A percentile compares a stretch with the other conserved stretches of the same genome.
Conservation (phyloP, 2,888 invertebrate species). For the Drosophila meridiana region DNA sequence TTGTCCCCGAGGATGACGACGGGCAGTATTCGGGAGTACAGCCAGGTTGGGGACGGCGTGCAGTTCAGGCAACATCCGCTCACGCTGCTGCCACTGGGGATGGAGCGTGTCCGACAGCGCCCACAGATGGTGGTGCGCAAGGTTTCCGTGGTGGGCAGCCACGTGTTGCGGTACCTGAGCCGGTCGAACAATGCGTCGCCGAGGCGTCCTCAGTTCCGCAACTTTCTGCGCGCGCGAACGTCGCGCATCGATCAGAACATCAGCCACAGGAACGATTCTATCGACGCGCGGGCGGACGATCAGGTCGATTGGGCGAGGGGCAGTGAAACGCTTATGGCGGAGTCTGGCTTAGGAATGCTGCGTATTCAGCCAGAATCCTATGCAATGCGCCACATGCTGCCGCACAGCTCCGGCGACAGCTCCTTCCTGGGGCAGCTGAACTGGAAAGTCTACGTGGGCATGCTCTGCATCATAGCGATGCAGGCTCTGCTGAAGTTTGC, state of each 20-base stretch:
- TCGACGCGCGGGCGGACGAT: background rate
- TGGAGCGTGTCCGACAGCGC: constrained; percentile 17
- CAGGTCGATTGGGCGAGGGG: background rate
- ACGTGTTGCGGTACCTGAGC: constrained; percentile 44
- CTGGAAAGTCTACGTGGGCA: constrained; percentile 46
- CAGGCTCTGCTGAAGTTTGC: constrained; percentile 39
- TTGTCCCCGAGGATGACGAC: background rate
- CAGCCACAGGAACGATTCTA: background rate
- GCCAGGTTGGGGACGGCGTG: constrained; percentile 39
- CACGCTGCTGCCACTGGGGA: constrained; percentile 15
- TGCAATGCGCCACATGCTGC: background rate
- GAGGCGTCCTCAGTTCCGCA: constrained; percentile 20
- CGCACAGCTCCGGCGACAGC: background rate
- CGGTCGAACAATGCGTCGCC: constrained; percentile 14
- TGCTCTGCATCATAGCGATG: constrained; percentile 40
- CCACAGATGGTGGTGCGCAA: constrained; percentile 38
- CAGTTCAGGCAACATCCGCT: constrained; percentile 10
- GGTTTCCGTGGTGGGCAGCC: constrained; percentile 45
- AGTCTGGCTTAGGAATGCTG: background rate
- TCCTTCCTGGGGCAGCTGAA: constrained; percentile 22
- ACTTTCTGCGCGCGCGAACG: background rate
- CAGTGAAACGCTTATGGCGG: background rate
- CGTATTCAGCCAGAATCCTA: background rate
- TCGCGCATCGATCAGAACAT: constrained; percentile 4
- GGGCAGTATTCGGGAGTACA: constrained; percentile 27